Conservation (phyloP, 1,140 invertebrate genomes). For the Telenomus remus region DNA sequence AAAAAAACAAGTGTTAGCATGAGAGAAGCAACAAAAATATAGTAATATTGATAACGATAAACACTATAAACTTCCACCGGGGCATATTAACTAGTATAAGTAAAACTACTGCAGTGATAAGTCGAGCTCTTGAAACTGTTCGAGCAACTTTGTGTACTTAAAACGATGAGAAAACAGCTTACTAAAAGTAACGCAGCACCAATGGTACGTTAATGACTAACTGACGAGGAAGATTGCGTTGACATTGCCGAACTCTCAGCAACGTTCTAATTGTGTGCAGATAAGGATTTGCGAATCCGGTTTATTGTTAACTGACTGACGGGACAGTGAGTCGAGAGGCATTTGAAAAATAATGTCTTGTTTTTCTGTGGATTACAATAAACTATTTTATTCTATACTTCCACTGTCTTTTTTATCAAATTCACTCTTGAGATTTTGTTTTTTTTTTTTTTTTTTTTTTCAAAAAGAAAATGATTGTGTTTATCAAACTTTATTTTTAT, state of each 20-base stretch:
- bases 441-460: background rate
- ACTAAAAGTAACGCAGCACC: constrained; percentile 55
- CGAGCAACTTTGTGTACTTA: constrained; percentile 64
- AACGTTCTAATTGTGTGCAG: constrained; percentile 54
- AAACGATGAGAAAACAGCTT: constrained; percentile 35
- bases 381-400: constrained; percentile 75
- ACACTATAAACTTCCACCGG: constrained; percentile 65
- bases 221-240: constrained; percentile 44
- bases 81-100: constrained; percentile 66
- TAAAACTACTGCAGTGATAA: constrained; percentile 64
- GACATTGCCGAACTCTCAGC: constrained; percentile 54
- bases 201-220: constrained; percentile 61
- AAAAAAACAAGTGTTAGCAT: constrained; percentile 3
- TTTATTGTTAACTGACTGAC: constrained; percentile 72
- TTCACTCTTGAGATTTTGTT: background rate
- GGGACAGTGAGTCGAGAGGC: constrained; percentile 73
- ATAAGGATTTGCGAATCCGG: constrained; percentile 56
- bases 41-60: constrained; percentile 49
- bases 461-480: background rate
- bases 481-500: constrained; percentile 11
- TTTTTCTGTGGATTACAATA: constrained; percentile 76
- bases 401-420: constrained; percentile 1
- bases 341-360: constrained; percentile 73
- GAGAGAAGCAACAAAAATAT: constrained; percentile 17
- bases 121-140: constrained; percentile 56